These are phyloP conservation scores for Ptychochromis oligacanthus DNA, from an alignment of 2,113 vertebrate species.

Conservation along the genomic window DNA sequence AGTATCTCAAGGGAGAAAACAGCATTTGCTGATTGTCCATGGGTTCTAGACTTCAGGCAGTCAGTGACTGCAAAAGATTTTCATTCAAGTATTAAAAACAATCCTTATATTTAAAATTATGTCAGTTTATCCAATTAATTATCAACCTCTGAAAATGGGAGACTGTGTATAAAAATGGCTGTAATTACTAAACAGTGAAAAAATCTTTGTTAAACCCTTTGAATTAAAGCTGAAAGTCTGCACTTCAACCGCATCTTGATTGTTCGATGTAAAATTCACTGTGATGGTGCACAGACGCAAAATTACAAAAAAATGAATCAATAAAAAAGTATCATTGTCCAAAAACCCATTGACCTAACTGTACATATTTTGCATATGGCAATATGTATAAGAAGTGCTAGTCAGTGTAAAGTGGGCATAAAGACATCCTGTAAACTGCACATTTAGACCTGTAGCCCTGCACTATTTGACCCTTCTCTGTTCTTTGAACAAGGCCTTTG, in stretches of 20 bases:
- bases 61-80: no score
- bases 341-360: no score
- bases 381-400: background rate
- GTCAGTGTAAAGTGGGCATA: background rate
- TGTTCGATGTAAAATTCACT: background rate
- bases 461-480: background rate
- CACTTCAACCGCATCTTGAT: background rate
- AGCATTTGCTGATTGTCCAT: background rate
- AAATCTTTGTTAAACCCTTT: no score
- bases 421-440: background rate
- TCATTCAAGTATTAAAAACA: no score
- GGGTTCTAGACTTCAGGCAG: background rate
- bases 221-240: background rate
- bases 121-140: no score
- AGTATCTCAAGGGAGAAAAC: background rate
- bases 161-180: background rate
- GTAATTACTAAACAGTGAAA: background rate
- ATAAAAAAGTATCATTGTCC: background rate
- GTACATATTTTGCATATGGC: background rate
- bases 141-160: background rate
- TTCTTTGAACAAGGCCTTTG: slow-evolving; percentile 18
- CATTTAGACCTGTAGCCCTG: background rate
- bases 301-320: background rate
- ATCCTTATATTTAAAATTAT: no score
- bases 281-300: background rate